phyloP scores from a whole-genome alignment of 1,140 invertebrate genomes.

The Notospermus geniculatus region DNA sequence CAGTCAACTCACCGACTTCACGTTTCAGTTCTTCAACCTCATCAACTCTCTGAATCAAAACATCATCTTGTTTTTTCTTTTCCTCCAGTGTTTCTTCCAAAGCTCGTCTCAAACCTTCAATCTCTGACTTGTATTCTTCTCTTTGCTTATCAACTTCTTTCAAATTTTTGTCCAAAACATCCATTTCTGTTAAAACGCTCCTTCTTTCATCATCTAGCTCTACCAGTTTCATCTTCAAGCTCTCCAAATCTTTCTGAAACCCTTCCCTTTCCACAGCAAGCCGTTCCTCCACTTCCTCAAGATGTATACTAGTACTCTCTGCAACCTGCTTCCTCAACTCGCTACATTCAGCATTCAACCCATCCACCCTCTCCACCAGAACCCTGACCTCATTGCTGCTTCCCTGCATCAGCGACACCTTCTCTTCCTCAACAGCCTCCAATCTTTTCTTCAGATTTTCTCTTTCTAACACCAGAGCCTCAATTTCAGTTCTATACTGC shows the following conservation, averaged over 20 bases:
- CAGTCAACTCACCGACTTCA: constrained; percentile 2
- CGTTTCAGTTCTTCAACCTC: constrained; percentile 18
- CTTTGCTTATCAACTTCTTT: constrained; percentile 21
- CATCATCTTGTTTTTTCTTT: constrained; percentile 13
- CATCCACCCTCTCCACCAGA: constrained; percentile 29
- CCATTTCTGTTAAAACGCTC: constrained; percentile 3
- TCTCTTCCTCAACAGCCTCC: constrained; percentile 29
- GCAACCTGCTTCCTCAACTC: constrained; percentile 13
- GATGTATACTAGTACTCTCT: too few species aligned
- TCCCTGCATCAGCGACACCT: constrained; percentile 19
- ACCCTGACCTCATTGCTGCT: constrained; percentile 10
- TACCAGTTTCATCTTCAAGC: background rate
- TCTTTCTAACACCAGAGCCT: constrained; percentile 24
- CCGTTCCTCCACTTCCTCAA: too few species aligned
- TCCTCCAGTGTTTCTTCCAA: too few species aligned
- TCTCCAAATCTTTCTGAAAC: too few species aligned
- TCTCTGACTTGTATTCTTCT: constrained; percentile 17
- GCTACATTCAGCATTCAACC: constrained; percentile 22
- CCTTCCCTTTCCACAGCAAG: too few species aligned
- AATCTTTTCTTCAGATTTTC: constrained; percentile 38
- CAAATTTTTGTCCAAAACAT: constrained; percentile 19
- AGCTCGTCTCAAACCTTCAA: too few species aligned
- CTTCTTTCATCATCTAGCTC: background rate
- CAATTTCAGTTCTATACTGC: constrained; percentile 7
- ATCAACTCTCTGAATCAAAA: constrained; percentile 9